Evolutionary conservation across 2,888 invertebrate species (phyloP).

Genomic region (Tinea trinotella): DNA sequence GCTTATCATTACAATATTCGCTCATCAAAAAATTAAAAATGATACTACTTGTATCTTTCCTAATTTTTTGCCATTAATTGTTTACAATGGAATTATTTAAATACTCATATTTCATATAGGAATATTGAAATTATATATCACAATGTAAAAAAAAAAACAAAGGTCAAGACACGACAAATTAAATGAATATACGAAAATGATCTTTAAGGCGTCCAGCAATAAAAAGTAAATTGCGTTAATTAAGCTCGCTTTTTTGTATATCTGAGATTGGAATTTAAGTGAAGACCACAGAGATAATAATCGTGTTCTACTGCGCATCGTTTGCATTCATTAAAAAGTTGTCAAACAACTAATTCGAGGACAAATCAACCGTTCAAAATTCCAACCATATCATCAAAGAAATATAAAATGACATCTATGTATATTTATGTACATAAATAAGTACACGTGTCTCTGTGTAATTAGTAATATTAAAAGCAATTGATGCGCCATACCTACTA

Average conservation of each 20-base stretch:
- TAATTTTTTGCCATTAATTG: background rate
- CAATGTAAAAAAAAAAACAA: background rate
- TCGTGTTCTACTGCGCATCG: constrained; percentile 27
- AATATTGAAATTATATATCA: background rate
- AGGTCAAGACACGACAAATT: background rate
- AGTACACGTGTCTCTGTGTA: too few species aligned
- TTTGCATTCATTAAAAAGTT: constrained; percentile 37
- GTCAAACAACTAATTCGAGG: background rate
- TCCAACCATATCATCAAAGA: background rate
- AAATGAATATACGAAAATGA: background rate
- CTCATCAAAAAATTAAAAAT: background rate
- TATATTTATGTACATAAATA: background rate
- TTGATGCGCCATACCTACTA: too few species aligned
- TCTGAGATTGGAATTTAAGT: background rate
- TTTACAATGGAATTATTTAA: background rate
- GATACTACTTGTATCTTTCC: too few species aligned
- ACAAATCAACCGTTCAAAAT: constrained; percentile 11
- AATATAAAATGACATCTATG: background rate
- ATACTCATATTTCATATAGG: background rate
- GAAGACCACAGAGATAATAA: background rate
- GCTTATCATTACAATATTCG: background rate
- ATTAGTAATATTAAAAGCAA: too few species aligned
- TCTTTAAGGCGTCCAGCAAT: background rate
- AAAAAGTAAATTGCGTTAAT: background rate
- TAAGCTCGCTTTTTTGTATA: background rate